phyloP scores from a whole-genome alignment of 2,797 vertebrate genomes.

The Phoeniculus purpureus region DNA sequence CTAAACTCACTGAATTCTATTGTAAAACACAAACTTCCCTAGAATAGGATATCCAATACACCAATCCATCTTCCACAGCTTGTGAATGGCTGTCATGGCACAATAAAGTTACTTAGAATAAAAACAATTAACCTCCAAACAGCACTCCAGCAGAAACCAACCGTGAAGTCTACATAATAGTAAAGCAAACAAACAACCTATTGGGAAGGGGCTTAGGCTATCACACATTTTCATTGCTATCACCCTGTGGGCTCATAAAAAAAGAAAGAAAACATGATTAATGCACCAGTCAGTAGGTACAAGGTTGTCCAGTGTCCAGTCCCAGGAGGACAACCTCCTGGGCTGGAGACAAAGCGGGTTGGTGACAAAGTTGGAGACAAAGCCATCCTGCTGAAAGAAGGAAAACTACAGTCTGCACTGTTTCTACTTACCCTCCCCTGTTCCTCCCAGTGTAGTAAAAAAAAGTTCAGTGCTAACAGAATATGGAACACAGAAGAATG shows the following conservation, averaged over 20 bases:
- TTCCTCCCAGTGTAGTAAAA: background rate
- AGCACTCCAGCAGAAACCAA: background rate
- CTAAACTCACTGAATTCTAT: background rate
- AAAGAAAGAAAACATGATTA: background rate
- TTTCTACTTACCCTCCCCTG: background rate
- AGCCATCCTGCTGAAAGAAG: background rate
- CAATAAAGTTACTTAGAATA: background rate
- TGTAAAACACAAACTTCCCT: background rate
- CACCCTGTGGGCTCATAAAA: background rate
- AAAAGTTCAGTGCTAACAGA: background rate
- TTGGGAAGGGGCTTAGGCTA: background rate
- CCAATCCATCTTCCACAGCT: background rate
- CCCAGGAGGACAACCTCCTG: no score
- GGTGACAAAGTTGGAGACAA: fast-evolving
- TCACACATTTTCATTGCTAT: background rate
- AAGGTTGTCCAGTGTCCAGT: background rate
- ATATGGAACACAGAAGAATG: background rate
- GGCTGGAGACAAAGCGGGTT: background rate
- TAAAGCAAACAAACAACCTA: background rate
- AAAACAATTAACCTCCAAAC: conserved; percentile 2
- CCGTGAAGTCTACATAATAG: background rate
- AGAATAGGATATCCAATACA: background rate
- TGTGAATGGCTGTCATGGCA: background rate
- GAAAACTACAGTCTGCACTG: background rate
- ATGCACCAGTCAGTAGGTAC: background rate